These are phyloP conservation scores for Agelastica alni DNA, from an alignment of 2,888 invertebrate species.

Conservation along the genomic window DNA sequence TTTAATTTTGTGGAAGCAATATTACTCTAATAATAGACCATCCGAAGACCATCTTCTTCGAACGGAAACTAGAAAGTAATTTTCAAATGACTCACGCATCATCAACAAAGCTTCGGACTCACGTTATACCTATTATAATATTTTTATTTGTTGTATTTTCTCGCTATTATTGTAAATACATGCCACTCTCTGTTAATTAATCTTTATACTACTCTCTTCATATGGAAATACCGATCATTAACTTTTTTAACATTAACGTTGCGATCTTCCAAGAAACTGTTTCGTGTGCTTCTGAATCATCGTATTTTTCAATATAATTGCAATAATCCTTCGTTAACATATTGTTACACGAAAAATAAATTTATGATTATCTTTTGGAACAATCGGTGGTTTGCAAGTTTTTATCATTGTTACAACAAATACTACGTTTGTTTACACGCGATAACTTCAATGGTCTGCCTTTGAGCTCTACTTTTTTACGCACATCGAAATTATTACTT, in stretches of 20 bases:
- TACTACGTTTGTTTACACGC: too few relatives aligned
- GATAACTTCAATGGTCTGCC: too few relatives aligned
- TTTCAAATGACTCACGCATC: constrained; percentile 34
- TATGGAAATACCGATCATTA: constrained; percentile 34
- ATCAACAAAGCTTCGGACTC: constrained; percentile 33
- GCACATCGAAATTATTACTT: too few relatives aligned
- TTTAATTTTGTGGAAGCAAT: constrained; percentile 8
- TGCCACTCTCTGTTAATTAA: constrained; percentile 35
- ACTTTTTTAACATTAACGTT: constrained; percentile 11
- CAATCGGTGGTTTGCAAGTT: too few relatives aligned
- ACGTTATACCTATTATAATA: constrained; percentile 36
- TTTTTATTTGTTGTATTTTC: constrained; percentile 33
- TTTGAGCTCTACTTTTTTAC: too few relatives aligned
- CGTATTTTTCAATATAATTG: too few relatives aligned
- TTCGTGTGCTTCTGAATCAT: constrained; percentile 10
- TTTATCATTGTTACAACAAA: too few relatives aligned
- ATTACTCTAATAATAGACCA: constrained; percentile 22
- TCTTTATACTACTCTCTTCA: constrained; percentile 25
- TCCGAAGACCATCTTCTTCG: constrained; percentile 1
- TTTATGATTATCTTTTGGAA: too few relatives aligned
- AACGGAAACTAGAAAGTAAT: constrained; percentile 29
- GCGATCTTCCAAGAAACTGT: constrained; percentile 28
- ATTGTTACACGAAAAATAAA: too few relatives aligned
- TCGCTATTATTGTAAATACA: constrained; percentile 36
- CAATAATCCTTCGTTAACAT: too few relatives aligned